Percentiles rank a stretch among this genome's conserved stretches.
These are phyloP conservation scores for Spilogale gracilis DNA, from an alignment of 2,113 vertebrate species.

Conservation along the genomic window DNA sequence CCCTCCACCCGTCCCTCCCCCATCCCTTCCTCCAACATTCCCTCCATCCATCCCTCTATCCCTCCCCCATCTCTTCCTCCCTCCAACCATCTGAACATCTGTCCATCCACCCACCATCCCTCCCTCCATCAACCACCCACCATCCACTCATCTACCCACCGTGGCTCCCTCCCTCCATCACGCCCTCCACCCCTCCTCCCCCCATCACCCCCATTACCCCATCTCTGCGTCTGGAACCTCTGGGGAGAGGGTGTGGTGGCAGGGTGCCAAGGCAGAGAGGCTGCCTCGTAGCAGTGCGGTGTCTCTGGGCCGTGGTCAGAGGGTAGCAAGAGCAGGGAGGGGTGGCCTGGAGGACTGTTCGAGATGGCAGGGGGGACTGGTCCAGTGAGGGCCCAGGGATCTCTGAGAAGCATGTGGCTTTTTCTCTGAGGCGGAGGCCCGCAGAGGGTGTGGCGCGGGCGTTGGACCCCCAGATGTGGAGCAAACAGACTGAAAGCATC, in stretches of 20 bases:
- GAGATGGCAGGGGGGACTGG: background rate
- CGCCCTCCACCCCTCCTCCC: background rate
- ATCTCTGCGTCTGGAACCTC: background rate
- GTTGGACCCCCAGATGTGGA: background rate
- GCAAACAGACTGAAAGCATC: background rate
- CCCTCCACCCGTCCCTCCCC: no score
- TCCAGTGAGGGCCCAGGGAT: background rate
- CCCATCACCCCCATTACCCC: no score
- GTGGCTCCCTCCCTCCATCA: accelerated
- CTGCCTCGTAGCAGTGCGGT: accelerated
- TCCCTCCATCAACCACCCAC: accelerated
- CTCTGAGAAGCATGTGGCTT: background rate
- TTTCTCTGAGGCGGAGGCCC: background rate
- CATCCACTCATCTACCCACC: no score
- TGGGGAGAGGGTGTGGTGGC: background rate
- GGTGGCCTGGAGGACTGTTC: background rate
- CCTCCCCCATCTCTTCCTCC: no score
- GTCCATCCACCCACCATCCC: background rate
- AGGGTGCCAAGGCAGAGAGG: accelerated
- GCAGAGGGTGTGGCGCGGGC: no score
- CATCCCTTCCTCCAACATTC: no score
- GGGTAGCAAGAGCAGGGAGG: accelerated
- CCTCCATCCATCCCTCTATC: no score
- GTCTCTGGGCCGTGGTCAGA: background rate
- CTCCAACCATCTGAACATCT: no score